phyloP scores from a whole-genome alignment of 2,113 vertebrate species.

The Onychostruthus taczanowskii region DNA sequence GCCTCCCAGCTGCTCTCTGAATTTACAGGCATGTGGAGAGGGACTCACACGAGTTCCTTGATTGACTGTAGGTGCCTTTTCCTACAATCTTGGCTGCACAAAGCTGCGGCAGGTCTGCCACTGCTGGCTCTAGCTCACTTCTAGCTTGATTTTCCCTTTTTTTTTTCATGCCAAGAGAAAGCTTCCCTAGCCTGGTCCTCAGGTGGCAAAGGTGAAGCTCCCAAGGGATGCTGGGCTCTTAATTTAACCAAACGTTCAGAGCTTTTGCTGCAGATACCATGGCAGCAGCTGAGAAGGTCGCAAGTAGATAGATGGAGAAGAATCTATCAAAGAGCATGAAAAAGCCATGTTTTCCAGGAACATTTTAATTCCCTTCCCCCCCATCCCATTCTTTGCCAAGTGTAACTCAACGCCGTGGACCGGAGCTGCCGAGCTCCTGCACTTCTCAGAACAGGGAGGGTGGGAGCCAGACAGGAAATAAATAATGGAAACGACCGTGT shows the following conservation, averaged over 20 bases:
- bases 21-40: not conserved
- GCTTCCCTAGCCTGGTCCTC: not conserved
- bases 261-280: not conserved
- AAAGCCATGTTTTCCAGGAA: conserved; percentile 28
- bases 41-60: rapidly evolving
- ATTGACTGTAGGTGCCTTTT: not conserved
- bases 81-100: not conserved
- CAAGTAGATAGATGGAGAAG: conserved; percentile 46
- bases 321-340: conserved; percentile 48
- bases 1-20: not conserved
- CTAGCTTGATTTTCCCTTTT: rapidly evolving
- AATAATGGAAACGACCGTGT: not conserved
- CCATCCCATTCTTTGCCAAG: conserved; percentile 5
- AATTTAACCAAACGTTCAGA: not conserved
- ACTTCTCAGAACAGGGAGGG: not conserved
- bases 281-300: not conserved
- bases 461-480: conserved; percentile 33
- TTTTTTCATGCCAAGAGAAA: not conserved
- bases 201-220: not conserved
- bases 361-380: conserved; percentile 29
- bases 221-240: not conserved
- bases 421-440: not conserved
- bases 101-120: rapidly evolving
- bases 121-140: rapidly evolving
- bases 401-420: not conserved